Conservation (phyloP, 2,888 invertebrate genomes). For the Nemotelus pantherinus region DNA sequence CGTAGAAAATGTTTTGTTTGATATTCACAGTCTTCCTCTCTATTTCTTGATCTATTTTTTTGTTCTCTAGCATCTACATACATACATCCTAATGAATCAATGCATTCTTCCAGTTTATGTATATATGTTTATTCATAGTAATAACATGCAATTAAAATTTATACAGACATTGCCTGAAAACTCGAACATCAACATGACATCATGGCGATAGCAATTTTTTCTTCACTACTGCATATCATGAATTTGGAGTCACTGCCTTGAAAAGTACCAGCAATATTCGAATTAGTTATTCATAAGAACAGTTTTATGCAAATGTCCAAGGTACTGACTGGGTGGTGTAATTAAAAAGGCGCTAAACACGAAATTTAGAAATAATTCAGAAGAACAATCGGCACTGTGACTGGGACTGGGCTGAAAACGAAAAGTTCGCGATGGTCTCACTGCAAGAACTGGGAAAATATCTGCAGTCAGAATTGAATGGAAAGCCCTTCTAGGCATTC, state of each 20-base stretch:
- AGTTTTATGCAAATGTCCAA: slow-evolving; percentile 24
- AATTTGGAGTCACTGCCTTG: not conserved
- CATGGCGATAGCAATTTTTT: no score
- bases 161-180: no score
- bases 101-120: no score
- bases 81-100: no score
- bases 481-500: not conserved
- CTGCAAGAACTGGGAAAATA: not conserved
- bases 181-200: no score
- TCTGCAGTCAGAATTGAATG: not conserved
- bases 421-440: not conserved
- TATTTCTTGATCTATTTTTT: no score
- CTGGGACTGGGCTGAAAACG: not conserved
- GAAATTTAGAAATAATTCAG: slow-evolving; percentile 32
- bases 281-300: not conserved
- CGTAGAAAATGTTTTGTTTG: no score
- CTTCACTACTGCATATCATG: no score
- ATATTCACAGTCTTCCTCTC: no score
- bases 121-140: no score
- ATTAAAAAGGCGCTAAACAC: slow-evolving; percentile 30
- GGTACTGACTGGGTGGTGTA: not conserved
- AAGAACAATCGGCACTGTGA: slow-evolving; percentile 1
- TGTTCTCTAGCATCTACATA: no score
- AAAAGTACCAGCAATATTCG: not conserved
- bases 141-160: no score